Evolutionary conservation across 1,140 invertebrate species (phyloP), one percentile per base, ranked within the genome.

Genomic region (Chionoecetes opilio): DNA sequence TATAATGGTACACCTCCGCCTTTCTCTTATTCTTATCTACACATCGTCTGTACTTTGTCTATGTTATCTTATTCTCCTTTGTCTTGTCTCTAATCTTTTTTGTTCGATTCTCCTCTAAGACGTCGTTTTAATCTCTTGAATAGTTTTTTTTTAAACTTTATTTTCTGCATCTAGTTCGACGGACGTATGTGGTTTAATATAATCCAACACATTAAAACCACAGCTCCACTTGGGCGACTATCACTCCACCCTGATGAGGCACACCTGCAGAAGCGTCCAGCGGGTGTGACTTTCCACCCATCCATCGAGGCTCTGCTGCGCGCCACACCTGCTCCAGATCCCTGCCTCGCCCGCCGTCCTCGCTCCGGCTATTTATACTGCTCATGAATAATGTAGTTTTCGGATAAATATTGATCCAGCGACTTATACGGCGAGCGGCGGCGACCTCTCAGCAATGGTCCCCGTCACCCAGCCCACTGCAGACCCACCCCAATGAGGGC

Each of bases 301-400:
- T 75, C 21, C 26, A 75, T 75, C 63, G 21, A 9, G 46, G 11
- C 46, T 8, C 63, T 75, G 21, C 63, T 21, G 21, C 63, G 0
- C 63, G 1, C n/a, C 63, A 53, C 63, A n/a, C 63, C 63, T 75
- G 21, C 63, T 75, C 63, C 3, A 2, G 21, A 26, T 11, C 63
- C 63, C 6, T 26, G 21, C n/a, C 21, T n/a, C 3, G 0, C 63
- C 63, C 63, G 63, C 63, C n/a, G 63, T 75, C 21, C n/a, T n/a
- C n/a, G n/a, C 63, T 26, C 63, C 63, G 63, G 63, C 46, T 53
- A 53, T 53, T 53, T 53, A 53, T 53, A 53, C 46, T 53, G 63
- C 63, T 75, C n/a, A 75, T 75, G 63, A 75, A 75, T 75, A 75
- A n/a, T 75, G 63, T n/a, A 75, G 63, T 75, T 75, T 75, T 75